These are phyloP conservation scores for Beris morrisii DNA, from an alignment of 2,888 invertebrate species.

Conservation along the genomic window DNA sequence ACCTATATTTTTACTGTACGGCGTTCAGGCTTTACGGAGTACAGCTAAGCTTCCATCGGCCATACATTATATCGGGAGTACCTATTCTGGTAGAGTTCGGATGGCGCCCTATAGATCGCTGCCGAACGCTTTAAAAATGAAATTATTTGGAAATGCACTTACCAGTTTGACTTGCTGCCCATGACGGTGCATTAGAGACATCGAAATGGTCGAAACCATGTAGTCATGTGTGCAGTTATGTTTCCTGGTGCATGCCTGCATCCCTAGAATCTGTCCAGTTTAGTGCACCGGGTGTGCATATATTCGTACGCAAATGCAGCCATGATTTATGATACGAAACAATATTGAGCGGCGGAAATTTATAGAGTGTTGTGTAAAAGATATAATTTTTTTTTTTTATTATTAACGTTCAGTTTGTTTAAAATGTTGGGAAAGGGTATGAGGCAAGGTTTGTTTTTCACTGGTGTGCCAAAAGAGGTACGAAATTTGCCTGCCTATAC, in stretches of 20 bases:
- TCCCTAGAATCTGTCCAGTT: slow-evolving; percentile 16
- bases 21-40: no score
- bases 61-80: no score
- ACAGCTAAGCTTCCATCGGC: no score
- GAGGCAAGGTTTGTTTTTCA: no score
- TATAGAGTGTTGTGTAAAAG: slow-evolving; percentile 31
- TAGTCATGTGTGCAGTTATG: slow-evolving; percentile 14
- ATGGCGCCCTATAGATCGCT: slow-evolving; percentile 21
- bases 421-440: no score
- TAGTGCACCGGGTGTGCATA: slow-evolving; percentile 19
- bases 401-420: no score
- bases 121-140: slow-evolving; percentile 30
- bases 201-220: slow-evolving; percentile 28
- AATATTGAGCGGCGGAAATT: slow-evolving; percentile 30
- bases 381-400: slow-evolving; percentile 19
- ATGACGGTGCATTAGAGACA: slow-evolving; percentile 27
- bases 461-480: no score
- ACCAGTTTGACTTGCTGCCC: slow-evolving; percentile 23
- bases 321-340: slow-evolving; percentile 30
- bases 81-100: background rate
- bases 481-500: no score
- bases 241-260: slow-evolving; percentile 8
- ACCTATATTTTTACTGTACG: no score
- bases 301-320: slow-evolving; percentile 26
- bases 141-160: slow-evolving; percentile 33